A percentile compares a stretch with the other conserved stretches of the same genome.
These are phyloP conservation scores for Lepeophtheirus salmonis DNA, from an alignment of 1,140 invertebrate species.

Conservation along the genomic window DNA sequence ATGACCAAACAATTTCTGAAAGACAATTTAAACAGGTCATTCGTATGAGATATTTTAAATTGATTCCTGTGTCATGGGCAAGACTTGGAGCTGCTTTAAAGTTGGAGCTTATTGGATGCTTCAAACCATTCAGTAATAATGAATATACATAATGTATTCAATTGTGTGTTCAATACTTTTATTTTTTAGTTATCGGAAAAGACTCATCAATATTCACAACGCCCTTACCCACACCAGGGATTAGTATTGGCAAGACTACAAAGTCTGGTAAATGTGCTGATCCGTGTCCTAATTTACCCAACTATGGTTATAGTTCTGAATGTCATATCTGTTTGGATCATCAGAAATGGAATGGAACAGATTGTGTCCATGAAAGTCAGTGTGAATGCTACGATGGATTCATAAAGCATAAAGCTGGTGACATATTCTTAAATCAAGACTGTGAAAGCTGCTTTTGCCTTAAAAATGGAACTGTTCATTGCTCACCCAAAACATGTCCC, in stretches of 20 bases:
- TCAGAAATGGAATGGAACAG: background rate
- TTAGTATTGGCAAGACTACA: background rate
- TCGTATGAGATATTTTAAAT: background rate
- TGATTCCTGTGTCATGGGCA: background rate
- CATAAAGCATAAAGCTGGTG: background rate
- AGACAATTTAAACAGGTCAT: background rate
- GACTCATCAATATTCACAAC: background rate
- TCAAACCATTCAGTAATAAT: background rate
- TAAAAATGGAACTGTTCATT: background rate
- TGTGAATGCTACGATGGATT: background rate
- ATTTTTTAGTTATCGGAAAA: no score
- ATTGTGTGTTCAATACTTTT: no score
- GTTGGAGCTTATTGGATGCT: background rate
- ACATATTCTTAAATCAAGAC: background rate
- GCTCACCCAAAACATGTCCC: background rate
- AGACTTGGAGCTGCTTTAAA: background rate
- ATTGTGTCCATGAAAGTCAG: background rate
- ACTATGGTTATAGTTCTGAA: background rate
- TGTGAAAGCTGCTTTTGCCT: conserved; percentile 1
- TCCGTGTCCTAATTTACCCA: conserved; percentile 9
- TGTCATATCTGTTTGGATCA: background rate
- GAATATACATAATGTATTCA: no score
- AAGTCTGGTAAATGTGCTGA: background rate
- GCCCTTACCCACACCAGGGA: background rate
- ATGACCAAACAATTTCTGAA: background rate